Percentiles rank a stretch among this genome's conserved stretches.
Conservation (phyloP, 2,888 invertebrate species). For the Caenorhabditis sp. region DNA sequence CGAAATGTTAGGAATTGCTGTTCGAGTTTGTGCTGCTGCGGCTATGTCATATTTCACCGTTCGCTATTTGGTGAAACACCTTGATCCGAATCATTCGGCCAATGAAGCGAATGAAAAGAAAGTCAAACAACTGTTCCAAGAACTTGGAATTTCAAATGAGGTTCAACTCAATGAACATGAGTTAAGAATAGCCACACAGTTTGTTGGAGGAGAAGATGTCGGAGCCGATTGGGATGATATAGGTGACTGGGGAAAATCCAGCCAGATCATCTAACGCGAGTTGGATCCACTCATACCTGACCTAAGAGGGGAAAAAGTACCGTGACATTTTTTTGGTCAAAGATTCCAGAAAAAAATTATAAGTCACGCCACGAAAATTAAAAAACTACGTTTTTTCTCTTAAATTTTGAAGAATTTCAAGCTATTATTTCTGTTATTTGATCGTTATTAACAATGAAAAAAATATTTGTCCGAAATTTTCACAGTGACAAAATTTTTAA, state of each 20-base stretch:
- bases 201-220: constrained; percentile 53
- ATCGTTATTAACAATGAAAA: too few species aligned
- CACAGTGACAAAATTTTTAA: too few species aligned
- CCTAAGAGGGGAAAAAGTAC: too few species aligned
- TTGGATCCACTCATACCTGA: too few species aligned
- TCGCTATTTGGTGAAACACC: constrained; percentile 46
- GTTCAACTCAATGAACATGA: constrained; percentile 65
- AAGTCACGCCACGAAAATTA: too few species aligned
- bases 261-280: too few species aligned
- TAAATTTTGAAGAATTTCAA: too few species aligned
- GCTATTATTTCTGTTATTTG: too few species aligned
- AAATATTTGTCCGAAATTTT: too few species aligned
- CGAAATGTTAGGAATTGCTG: constrained; percentile 39
- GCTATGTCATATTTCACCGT: constrained; percentile 48
- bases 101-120: constrained; percentile 61
- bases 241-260: constrained; percentile 28
- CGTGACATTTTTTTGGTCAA: too few species aligned
- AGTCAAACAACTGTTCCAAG: constrained; percentile 53
- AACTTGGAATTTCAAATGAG: constrained; percentile 50
- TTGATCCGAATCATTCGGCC: constrained; percentile 55
- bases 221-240: constrained; percentile 58
- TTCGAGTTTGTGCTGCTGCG: constrained; percentile 49
- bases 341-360: too few species aligned
- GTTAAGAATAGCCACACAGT: constrained; percentile 59
- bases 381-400: too few species aligned